Conservation (phyloP, 2,797 vertebrate genomes). For the Scyliorhinus canicula region DNA sequence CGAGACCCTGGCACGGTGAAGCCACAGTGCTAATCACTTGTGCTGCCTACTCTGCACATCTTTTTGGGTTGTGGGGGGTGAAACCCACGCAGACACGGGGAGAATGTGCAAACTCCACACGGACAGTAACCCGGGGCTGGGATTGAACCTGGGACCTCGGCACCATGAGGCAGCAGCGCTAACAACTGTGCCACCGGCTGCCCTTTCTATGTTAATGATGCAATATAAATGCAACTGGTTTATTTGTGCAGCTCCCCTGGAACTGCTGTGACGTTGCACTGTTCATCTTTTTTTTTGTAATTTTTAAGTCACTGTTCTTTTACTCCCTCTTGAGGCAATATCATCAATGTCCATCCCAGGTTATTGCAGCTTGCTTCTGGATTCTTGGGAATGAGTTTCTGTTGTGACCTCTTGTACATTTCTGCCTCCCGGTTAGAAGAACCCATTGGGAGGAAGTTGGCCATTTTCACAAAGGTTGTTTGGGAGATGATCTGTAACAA, state of each 20-base stretch:
- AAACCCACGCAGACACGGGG: too few relatives aligned
- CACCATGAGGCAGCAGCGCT: too few relatives aligned
- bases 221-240: too few relatives aligned
- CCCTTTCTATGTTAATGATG: too few relatives aligned
- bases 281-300: background rate
- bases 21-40: too few relatives aligned
- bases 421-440: background rate
- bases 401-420: background rate
- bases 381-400: background rate
- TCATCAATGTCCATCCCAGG: background rate
- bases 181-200: too few relatives aligned
- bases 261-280: background rate
- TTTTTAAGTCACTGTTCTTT: background rate
- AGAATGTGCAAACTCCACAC: too few relatives aligned
- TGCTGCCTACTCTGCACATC: too few relatives aligned
- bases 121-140: too few relatives aligned
- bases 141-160: too few relatives aligned
- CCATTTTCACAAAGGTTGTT: background rate
- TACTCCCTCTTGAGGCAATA: background rate
- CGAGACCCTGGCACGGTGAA: too few relatives aligned
- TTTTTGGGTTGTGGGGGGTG: too few relatives aligned
- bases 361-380: background rate
- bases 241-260: background rate
- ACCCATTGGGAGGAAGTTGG: background rate
- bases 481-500: background rate